Percentiles rank a stretch among this genome's conserved stretches.
phyloP scores from a whole-genome alignment of 2,888 invertebrate genomes.

The Melinaea marsaeus region DNA sequence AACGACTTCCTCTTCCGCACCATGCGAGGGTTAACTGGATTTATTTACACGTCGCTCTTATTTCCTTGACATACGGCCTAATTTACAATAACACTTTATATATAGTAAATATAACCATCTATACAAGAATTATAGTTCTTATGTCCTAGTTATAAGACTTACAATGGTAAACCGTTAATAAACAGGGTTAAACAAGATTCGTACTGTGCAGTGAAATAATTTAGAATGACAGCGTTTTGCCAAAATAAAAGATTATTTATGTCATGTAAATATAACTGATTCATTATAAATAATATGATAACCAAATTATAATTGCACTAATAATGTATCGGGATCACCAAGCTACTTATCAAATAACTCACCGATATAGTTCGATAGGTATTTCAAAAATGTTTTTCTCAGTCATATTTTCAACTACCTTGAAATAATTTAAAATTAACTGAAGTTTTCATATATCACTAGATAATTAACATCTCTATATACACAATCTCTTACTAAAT shows the following conservation, averaged over 20 bases:
- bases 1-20: slow-evolving; percentile 67
- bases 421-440: too few species aligned
- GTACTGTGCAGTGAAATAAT: background rate
- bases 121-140: background rate
- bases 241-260: slow-evolving; percentile 1
- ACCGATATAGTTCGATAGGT: too few species aligned
- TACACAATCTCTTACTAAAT: too few species aligned
- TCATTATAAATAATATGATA: background rate
- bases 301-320: too few species aligned
- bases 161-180: background rate
- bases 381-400: too few species aligned
- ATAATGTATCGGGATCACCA: too few species aligned
- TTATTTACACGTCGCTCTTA: slow-evolving; percentile 17
- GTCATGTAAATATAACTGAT: background rate
- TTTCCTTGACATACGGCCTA: background rate
- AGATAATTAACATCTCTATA: too few species aligned
- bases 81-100: background rate
- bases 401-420: too few species aligned
- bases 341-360: too few species aligned
- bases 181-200: slow-evolving; percentile 2
- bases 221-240: background rate
- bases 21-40: slow-evolving; percentile 33
- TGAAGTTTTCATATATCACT: too few species aligned
- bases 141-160: background rate
- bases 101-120: background rate